Conservation (phyloP, 2,797 vertebrate species). For the Telmatherina bonti region DNA sequence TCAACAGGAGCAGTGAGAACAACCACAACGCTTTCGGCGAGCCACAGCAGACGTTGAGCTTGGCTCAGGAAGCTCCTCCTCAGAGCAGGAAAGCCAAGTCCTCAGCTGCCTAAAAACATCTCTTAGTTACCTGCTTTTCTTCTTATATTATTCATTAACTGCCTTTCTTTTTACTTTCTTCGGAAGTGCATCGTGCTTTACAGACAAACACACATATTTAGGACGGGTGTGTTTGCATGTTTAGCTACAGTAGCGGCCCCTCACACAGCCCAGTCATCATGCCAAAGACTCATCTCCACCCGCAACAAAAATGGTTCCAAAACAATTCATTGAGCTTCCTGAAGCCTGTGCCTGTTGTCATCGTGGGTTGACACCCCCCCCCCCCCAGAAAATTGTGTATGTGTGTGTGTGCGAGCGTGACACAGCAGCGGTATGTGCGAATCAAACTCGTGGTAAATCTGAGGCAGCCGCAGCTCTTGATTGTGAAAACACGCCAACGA, state of each 20-base stretch:
- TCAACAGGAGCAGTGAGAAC: constrained; percentile 23
- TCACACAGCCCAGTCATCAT: constrained; percentile 92
- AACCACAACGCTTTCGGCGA: constrained; percentile 25
- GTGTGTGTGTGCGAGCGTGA: background rate
- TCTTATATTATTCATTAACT: constrained; percentile 38
- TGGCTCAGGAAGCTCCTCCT: constrained; percentile 51
- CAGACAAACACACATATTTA: constrained; percentile 40
- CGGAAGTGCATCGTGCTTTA: constrained; percentile 34
- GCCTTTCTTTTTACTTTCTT: constrained; percentile 44
- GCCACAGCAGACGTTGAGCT: constrained; percentile 60
- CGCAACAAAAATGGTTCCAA: constrained; percentile 54
- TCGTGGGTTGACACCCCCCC: constrained; percentile 47
- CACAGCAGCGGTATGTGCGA: constrained; percentile 20
- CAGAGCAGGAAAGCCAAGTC: constrained; percentile 43
- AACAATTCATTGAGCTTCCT: constrained; percentile 70
- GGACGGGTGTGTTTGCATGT: constrained; percentile 62
- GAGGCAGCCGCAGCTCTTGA: constrained; percentile 54
- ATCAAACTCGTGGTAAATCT: constrained; percentile 36
- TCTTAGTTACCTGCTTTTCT: constrained; percentile 35
- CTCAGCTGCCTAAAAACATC: constrained; percentile 27
- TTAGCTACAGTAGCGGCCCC: constrained; percentile 53
- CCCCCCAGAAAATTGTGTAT: constrained; percentile 27
- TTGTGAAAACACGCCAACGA: constrained; percentile 36
- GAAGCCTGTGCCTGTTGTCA: constrained; percentile 77
- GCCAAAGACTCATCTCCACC: constrained; percentile 89